Percentiles rank a stretch among this genome's conserved stretches.
Conservation (phyloP, 2,113 vertebrate species). For the Craseonycteris thonglongyai region DNA sequence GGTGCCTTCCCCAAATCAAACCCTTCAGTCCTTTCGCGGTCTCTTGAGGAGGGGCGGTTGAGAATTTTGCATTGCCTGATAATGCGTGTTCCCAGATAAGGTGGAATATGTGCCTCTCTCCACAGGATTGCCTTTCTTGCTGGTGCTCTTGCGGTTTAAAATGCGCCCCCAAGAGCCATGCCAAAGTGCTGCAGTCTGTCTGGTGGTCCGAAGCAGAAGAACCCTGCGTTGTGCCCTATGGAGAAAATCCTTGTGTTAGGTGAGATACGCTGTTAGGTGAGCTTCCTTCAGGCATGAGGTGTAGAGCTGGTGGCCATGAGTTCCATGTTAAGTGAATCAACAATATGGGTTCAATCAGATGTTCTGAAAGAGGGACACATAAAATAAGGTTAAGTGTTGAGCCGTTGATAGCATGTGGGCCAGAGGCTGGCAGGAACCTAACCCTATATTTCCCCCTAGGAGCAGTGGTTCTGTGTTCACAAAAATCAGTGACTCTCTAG, state of each 20-base stretch:
- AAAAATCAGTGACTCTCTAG: not conserved
- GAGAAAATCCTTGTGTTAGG: not conserved
- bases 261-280: not conserved
- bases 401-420: not conserved
- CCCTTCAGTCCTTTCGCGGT: too few species aligned
- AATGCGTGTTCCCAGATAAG: rapidly evolving
- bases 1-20: not conserved
- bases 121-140: not conserved
- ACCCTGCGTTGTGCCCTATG: rapidly evolving
- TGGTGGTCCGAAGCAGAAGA: not conserved
- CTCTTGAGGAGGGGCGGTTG: not conserved
- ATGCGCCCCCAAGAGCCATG: too few species aligned
- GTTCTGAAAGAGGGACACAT: not conserved
- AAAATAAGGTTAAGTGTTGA: not conserved
- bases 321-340: not conserved
- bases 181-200: not conserved
- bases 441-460: not conserved
- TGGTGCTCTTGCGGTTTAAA: not conserved
- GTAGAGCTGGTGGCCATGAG: not conserved
- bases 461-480: not conserved
- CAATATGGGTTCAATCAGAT: not conserved
- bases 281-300: not conserved
- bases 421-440: not conserved
- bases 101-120: not conserved
- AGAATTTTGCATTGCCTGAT: not conserved